Evolutionary conservation across 1,140 invertebrate species (phyloP).

Genomic region (Heliconius melpomene): DNA sequence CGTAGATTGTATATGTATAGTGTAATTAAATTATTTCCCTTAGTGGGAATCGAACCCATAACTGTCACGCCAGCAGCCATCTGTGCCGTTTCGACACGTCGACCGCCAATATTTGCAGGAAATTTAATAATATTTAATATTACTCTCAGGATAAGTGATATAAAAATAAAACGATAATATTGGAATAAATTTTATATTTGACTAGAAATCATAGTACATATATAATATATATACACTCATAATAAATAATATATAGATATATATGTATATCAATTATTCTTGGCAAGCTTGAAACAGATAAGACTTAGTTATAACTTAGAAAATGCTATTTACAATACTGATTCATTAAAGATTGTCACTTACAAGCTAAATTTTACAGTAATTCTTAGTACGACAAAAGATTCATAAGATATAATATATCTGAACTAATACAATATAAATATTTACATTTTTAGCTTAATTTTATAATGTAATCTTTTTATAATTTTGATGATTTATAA

Average conservation of each 20-base stretch:
- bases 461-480: neutral
- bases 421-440: neutral
- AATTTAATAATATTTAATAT: too few relatives aligned
- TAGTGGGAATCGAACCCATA: too few relatives aligned
- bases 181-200: slow-evolving; percentile 51
- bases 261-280: slow-evolving; percentile 43
- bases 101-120: too few relatives aligned
- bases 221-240: slow-evolving; percentile 24
- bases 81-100: neutral
- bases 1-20: too few relatives aligned
- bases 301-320: slow-evolving; percentile 36
- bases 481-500: neutral
- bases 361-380: neutral
- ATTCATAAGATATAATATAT: neutral
- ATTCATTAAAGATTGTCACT: slow-evolving; percentile 6
- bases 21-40: too few relatives aligned
- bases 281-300: slow-evolving; percentile 46
- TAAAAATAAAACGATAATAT: slow-evolving; percentile 25
- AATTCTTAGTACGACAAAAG: neutral
- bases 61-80: too few relatives aligned
- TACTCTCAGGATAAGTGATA: neutral
- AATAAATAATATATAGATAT: slow-evolving; percentile 27
- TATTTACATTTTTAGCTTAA: too few relatives aligned
- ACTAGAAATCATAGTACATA: slow-evolving; percentile 57
- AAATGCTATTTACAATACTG: slow-evolving; percentile 53